These are phyloP conservation scores for Amphipyra berbera DNA, from an alignment of 2,888 invertebrate genomes.

Conservation along the genomic window DNA sequence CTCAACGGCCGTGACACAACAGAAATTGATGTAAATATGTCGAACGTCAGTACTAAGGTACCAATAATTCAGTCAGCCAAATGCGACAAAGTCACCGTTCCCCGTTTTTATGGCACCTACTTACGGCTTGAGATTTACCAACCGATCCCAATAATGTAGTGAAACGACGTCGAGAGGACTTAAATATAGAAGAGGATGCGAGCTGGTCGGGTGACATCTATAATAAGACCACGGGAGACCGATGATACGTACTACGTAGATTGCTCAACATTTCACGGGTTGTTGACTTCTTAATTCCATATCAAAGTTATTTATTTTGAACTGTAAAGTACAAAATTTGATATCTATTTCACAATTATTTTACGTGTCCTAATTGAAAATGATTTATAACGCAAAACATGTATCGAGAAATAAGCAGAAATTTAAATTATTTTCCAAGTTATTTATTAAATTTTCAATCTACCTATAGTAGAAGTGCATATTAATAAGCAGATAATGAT, in stretches of 20 bases:
- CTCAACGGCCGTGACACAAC: conserved; percentile 44
- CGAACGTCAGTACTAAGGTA: conserved; percentile 28
- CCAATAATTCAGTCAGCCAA: conserved; percentile 47
- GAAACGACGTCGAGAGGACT: conserved; percentile 77
- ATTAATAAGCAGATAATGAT: background rate
- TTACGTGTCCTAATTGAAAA: background rate
- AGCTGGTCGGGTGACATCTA: conserved; percentile 89
- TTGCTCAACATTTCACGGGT: conserved; percentile 86
- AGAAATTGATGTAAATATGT: conserved; percentile 44
- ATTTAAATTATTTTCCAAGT: too few species aligned
- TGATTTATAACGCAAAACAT: too few species aligned
- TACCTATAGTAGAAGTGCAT: background rate
- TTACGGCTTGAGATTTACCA: conserved; percentile 67
- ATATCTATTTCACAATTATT: background rate
- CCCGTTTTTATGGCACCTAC: conserved; percentile 56
- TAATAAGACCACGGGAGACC: conserved; percentile 88
- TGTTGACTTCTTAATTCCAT: conserved; percentile 77
- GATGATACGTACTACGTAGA: conserved; percentile 81
- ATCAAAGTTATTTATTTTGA: conserved; percentile 33
- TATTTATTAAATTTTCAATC: too few species aligned
- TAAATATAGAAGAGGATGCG: conserved; percentile 89
- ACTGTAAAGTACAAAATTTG: conserved; percentile 4
- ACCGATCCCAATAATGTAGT: conserved; percentile 72
- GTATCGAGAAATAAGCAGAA: too few species aligned
- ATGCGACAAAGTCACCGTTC: conserved; percentile 40